These are phyloP conservation scores for Chitala chitala DNA, from an alignment of 2,113 vertebrate genomes.

Conservation along the genomic window DNA sequence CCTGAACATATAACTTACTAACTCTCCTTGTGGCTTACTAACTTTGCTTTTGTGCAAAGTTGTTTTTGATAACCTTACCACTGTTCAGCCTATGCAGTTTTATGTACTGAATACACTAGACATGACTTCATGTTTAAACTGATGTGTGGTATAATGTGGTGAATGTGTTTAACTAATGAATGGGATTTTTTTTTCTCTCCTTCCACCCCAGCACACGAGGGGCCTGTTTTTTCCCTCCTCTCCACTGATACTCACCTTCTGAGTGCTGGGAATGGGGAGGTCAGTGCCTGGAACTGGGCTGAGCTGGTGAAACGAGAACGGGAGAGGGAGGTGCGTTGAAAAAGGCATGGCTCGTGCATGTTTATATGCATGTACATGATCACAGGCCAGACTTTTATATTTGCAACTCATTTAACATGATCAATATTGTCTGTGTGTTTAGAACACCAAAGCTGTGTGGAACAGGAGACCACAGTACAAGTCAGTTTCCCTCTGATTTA, in stretches of 20 bases:
- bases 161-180: background rate
- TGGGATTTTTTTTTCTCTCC: background rate
- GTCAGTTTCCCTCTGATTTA: constrained; percentile 50
- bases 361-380: no score
- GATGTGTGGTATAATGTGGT: no score
- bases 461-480: constrained; percentile 69
- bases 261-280: constrained; percentile 75
- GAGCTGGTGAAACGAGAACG: constrained; percentile 79
- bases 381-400: no score
- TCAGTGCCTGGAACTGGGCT: constrained; percentile 80
- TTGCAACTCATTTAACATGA: background rate
- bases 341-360: background rate
- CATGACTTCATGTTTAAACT: no score
- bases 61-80: no score
- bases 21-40: no score
- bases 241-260: constrained; percentile 74
- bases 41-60: no score
- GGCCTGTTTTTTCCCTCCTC: constrained; percentile 73
- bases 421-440: constrained; percentile 11
- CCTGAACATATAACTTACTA: no score
- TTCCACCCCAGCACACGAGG: constrained; percentile 72
- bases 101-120: background rate
- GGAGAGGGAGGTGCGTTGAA: background rate
- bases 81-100: no score
- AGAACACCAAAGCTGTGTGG: constrained; percentile 76